Evolutionary conservation across 2,113 vertebrate genomes (phyloP), one percentile per base, ranked within the genome.

Genomic region (Chiloscyllium plagiosum): DNA sequence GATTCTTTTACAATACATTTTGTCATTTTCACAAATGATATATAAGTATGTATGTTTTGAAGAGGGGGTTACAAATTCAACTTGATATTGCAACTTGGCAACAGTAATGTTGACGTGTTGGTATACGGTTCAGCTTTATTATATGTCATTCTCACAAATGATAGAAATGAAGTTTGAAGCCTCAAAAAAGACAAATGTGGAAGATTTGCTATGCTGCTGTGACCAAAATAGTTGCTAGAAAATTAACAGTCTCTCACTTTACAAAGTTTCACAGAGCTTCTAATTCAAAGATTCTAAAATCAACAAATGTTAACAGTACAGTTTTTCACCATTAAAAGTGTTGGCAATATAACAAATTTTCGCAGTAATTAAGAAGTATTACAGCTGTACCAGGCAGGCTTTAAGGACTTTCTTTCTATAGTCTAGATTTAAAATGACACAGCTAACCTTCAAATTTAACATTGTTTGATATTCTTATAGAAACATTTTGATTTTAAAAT

Each of bases 181-280:
- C 92, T 94, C 8, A 69, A n/a, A 47, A 56, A 15, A 56, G 52
- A 87, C 24, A 69, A 70, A 69, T 24, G 24, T 24, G 92, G 66
- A 69, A 42, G 56, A 47, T 42, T 37, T 47, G 37, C 92, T 22
- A 69, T 70, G 20, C 66, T 69, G 66, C 42, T 95, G 42, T 50
- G 29, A 95, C 13, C 50, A 7, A 52, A 95, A 33, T 72, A 12
- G 37, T 72, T 90, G 94, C 52, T 72, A 72, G 20, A 95, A 72
- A 95, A 72, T 52, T 72, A 95, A 33, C 94, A 70, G 69, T 52
- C 69, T 95, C 68, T 72, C 69, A 95, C 42, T 95, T 95, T 69
- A 95, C 3, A 2, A 42, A 70, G 20, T 22, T 94, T 37, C 68
- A 95, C 2, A 3, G 68, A 70, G 8, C 37, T 94, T n/a, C 29